Percentiles rank a stretch among this genome's conserved stretches.
Conservation (phyloP, 2,888 invertebrate genomes). For the Drosophila mercatorum region DNA sequence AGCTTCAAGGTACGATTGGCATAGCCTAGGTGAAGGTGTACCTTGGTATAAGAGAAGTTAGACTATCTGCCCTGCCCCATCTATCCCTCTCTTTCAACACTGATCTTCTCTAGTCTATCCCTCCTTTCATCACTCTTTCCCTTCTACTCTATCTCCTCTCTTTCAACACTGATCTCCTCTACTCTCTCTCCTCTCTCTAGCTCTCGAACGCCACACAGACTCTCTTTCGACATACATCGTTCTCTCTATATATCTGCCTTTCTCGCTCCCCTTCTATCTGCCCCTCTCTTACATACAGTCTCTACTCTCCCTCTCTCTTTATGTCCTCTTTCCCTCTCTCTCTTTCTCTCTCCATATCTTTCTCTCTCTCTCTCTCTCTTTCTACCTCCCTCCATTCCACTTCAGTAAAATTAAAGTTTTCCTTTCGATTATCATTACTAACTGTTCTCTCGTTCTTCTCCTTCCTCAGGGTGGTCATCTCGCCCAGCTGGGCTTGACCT, state of each 20-base stretch:
- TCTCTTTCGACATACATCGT: no score
- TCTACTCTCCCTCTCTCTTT: neutral
- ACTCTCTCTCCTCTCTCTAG: neutral
- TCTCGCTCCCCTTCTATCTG: no score
- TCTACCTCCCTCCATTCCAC: neutral
- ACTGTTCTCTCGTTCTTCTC: neutral
- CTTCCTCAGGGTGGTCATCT: constrained; percentile 88
- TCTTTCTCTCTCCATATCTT: neutral
- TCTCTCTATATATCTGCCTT: neutral
- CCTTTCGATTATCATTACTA: neutral
- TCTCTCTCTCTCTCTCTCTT: neutral
- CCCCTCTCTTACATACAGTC: no score
- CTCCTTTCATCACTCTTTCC: neutral
- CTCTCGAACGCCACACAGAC: no score
- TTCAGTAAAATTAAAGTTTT: neutral
- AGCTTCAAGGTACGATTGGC: neutral
- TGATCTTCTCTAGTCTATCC: neutral
- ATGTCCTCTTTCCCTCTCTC: neutral
- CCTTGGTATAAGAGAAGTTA: no score
- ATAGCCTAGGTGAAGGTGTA: no score
- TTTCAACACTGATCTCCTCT: neutral
- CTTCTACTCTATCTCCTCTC: neutral
- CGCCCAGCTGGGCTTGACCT: constrained; percentile 91
- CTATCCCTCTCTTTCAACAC: neutral
- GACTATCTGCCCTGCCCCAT: no score